A percentile compares a stretch with the other conserved stretches of the same genome.
phyloP scores from a whole-genome alignment of 1,140 invertebrate species.

The Neodiprion fabricii region DNA sequence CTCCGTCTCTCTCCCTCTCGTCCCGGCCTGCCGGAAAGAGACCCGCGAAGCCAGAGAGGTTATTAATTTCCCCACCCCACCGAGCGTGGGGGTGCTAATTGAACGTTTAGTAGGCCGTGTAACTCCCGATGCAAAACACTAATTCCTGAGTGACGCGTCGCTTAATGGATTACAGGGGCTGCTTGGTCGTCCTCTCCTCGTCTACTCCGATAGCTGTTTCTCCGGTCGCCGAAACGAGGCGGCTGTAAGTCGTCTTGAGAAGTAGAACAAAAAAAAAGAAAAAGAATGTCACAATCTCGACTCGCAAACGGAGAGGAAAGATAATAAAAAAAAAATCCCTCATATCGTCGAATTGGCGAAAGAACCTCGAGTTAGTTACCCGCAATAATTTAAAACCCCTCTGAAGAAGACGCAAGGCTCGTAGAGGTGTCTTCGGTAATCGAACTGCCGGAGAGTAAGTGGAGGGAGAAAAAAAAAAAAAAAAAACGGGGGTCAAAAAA shows the following conservation, averaged over 20 bases:
- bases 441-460: not conserved
- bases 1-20: not conserved
- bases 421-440: not conserved
- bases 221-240: no score
- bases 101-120: constrained; percentile 16
- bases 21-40: not conserved
- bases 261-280: not conserved
- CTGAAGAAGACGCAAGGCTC: no score
- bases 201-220: no score
- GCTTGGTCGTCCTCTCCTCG: not conserved
- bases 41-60: not conserved
- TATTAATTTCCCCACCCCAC: constrained; percentile 12
- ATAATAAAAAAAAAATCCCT: not conserved
- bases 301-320: not conserved
- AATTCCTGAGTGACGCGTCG: constrained; percentile 8
- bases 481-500: not conserved
- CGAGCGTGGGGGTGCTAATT: constrained; percentile 8
- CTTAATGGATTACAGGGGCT: not conserved
- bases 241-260: not conserved
- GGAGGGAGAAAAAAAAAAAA: not conserved
- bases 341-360: not conserved
- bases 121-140: constrained; percentile 5
- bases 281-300: not conserved
- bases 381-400: no score
- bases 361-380: no score